Evolutionary conservation across 2,797 vertebrate genomes (phyloP).

Genomic region (Melanotaenia parkinsoni): DNA sequence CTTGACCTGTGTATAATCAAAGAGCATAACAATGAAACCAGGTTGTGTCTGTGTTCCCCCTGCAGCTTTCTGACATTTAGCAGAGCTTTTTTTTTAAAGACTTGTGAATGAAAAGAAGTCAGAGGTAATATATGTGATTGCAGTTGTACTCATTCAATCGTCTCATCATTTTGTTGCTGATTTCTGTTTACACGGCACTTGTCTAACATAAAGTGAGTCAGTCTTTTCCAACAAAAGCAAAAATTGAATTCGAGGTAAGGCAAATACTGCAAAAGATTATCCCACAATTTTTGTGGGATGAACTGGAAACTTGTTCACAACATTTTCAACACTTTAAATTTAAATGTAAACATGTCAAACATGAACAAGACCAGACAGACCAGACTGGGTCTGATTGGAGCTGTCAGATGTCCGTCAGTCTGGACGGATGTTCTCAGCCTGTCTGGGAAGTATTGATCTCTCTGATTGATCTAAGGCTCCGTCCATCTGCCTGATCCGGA

Average conservation of each 20-base stretch:
- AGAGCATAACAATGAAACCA: slow-evolving; percentile 61
- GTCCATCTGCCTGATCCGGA: slow-evolving; percentile 80
- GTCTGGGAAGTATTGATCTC: slow-evolving; percentile 78
- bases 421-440: slow-evolving; percentile 60
- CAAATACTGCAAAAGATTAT: not conserved
- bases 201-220: not conserved
- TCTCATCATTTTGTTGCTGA: slow-evolving; percentile 23
- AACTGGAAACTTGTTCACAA: slow-evolving; percentile 23
- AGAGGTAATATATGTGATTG: slow-evolving; percentile 21
- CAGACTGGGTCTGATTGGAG: slow-evolving; percentile 40
- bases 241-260: not conserved
- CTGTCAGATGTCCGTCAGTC: slow-evolving; percentile 65
- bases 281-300: not conserved
- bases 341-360: slow-evolving; percentile 49
- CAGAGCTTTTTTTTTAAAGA: slow-evolving; percentile 63
- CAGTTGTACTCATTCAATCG: slow-evolving; percentile 26
- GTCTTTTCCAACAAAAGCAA: not conserved
- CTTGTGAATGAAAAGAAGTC: slow-evolving; percentile 49
- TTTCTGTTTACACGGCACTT: slow-evolving; percentile 26
- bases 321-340: slow-evolving; percentile 16
- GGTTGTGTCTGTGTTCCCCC: slow-evolving; percentile 56
- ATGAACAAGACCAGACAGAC: slow-evolving; percentile 47
- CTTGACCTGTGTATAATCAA: slow-evolving; percentile 69
- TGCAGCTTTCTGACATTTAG: slow-evolving; percentile 74
- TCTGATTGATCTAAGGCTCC: slow-evolving; percentile 75